Conservation (phyloP, 2,113 vertebrate genomes). For the Turdus rufiventris region DNA sequence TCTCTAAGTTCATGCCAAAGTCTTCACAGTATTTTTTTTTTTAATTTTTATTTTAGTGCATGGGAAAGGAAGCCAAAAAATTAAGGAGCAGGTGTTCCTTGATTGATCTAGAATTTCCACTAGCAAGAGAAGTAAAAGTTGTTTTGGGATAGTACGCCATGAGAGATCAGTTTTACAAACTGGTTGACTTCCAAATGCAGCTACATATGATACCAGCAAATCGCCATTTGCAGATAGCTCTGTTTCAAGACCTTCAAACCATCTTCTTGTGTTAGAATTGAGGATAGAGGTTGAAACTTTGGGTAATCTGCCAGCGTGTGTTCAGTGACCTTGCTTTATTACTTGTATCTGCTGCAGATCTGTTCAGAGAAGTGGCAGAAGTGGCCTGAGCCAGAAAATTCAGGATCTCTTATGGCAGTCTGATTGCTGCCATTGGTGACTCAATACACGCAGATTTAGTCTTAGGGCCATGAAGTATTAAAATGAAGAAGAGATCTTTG, state of each 20-base stretch:
- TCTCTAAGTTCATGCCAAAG: neutral
- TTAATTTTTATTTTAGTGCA: conserved; percentile 27
- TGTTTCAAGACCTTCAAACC: neutral
- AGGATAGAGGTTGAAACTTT: neutral
- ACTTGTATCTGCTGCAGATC: neutral
- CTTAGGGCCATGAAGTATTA: neutral
- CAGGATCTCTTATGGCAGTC: neutral
- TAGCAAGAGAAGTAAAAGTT: neutral
- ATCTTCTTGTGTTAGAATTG: neutral
- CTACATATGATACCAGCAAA: neutral
- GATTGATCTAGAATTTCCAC: conserved; percentile 8
- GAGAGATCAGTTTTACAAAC: conserved; percentile 33
- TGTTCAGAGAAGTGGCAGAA: neutral
- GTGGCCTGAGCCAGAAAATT: neutral
- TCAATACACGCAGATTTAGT: neutral
- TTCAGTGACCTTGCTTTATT: neutral
- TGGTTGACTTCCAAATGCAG: conserved; percentile 22
- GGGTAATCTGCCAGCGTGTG: neutral
- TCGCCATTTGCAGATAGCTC: neutral
- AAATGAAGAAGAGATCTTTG: neutral
- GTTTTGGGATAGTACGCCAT: neutral
- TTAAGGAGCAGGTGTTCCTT: conserved; percentile 37
- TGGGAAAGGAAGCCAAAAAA: neutral
- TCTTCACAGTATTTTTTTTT: neutral
- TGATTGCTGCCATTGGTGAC: neutral